Conservation (phyloP, 2,113 vertebrate species). For the Hipposideros armiger region DNA sequence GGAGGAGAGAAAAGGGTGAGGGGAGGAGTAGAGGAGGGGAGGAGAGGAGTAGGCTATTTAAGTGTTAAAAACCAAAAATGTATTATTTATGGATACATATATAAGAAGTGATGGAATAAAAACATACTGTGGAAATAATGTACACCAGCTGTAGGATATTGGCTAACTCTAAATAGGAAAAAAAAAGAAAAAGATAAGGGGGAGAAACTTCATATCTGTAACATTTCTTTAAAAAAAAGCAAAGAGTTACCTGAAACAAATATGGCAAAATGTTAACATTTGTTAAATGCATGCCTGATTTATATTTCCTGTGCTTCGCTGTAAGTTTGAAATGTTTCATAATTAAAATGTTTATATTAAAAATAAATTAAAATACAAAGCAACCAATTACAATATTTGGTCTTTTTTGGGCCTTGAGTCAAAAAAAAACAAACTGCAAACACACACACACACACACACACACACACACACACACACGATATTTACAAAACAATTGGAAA, state of each 20-base stretch:
- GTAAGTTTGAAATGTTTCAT: background rate
- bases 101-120: background rate
- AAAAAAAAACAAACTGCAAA: conserved; percentile 28
- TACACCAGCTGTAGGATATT: background rate
- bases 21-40: background rate
- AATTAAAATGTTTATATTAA: conserved; percentile 25
- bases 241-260: conserved; percentile 5
- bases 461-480: background rate
- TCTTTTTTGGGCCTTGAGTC: background rate
- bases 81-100: background rate
- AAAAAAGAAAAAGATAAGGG: background rate
- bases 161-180: background rate
- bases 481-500: conserved; percentile 31
- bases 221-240: background rate
- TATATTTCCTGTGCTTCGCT: background rate
- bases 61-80: background rate
- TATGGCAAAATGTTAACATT: background rate
- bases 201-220: background rate
- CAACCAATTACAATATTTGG: background rate
- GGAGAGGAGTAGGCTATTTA: background rate
- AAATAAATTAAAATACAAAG: background rate
- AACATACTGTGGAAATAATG: background rate
- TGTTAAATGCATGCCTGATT: background rate
- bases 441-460: background rate
- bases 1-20: background rate